These are phyloP conservation scores for Lates calcarifer DNA, from an alignment of 2,113 vertebrate species.

Conservation along the genomic window DNA sequence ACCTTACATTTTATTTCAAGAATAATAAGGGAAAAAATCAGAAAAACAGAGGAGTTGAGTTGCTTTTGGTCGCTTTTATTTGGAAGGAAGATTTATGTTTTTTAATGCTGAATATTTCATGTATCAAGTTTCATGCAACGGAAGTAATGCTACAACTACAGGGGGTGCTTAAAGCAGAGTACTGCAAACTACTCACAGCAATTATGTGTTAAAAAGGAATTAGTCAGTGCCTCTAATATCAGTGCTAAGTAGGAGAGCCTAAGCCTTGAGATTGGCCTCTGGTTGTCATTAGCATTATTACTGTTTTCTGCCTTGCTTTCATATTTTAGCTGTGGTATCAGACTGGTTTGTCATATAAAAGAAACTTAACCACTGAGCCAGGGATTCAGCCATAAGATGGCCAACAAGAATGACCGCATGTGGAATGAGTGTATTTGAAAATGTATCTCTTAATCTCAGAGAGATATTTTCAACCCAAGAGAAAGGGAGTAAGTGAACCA, in stretches of 20 bases:
- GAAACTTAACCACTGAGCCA: neutral
- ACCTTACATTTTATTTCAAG: neutral
- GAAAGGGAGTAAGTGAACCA: conserved; percentile 49
- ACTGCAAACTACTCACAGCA: conserved; percentile 11
- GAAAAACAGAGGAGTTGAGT: neutral
- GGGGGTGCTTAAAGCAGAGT: neutral
- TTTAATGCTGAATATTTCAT: neutral
- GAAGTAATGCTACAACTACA: neutral
- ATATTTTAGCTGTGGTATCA: conserved; percentile 26
- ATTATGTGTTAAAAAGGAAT: conserved; percentile 42
- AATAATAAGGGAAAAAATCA: neutral
- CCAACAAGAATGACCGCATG: conserved; percentile 19
- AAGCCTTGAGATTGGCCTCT: conserved; percentile 19
- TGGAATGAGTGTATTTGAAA: conserved; percentile 31
- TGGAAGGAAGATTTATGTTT: neutral
- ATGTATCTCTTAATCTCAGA: conserved; percentile 33
- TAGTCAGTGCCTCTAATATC: conserved; percentile 24
- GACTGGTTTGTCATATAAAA: conserved; percentile 55
- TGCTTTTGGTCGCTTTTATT: neutral
- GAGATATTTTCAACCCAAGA: conserved; percentile 37
- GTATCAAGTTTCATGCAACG: no score
- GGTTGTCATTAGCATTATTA: conserved; percentile 38
- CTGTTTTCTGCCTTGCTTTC: conserved; percentile 24
- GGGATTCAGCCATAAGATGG: conserved; percentile 1
- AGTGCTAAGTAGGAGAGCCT: conserved; percentile 10